phyloP scores from a whole-genome alignment of 2,888 invertebrate genomes.

The Phorcus lineatus region DNA sequence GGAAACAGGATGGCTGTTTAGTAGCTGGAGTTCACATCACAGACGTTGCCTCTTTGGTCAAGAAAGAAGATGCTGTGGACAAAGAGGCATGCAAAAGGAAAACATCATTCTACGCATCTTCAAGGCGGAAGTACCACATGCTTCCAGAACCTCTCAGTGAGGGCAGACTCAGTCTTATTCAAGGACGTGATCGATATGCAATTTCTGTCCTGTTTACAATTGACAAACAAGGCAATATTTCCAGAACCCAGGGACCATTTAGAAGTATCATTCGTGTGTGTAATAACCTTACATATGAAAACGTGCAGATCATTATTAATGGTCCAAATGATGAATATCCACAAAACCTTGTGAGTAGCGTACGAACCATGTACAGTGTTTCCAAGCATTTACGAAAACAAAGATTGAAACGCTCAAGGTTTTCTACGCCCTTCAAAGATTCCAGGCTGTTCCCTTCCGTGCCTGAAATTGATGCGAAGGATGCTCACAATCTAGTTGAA shows the following conservation, averaged over 20 bases:
- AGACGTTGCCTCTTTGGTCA: constrained; percentile 48
- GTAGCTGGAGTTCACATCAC: constrained; percentile 56
- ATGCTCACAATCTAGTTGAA: constrained; percentile 46
- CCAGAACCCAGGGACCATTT: constrained; percentile 12
- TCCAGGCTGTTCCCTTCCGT: constrained; percentile 27
- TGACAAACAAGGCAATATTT: constrained; percentile 35
- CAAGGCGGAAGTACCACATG: constrained; percentile 44
- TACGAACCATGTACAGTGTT: constrained; percentile 34
- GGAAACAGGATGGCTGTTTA: constrained; percentile 27
- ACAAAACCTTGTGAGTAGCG: not conserved
- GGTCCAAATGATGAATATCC: not conserved
- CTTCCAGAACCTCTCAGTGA: constrained; percentile 56
- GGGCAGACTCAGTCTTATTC: constrained; percentile 50
- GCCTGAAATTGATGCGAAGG: not conserved
- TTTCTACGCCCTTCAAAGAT: constrained; percentile 37
- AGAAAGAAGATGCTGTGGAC: constrained; percentile 46
- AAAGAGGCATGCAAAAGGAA: constrained; percentile 47
- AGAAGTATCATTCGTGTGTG: constrained; percentile 34
- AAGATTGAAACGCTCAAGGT: constrained; percentile 34
- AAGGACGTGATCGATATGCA: constrained; percentile 44
- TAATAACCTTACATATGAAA: constrained; percentile 45
- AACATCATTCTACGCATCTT: constrained; percentile 46
- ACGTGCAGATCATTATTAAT: constrained; percentile 50
- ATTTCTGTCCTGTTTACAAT: constrained; percentile 54
- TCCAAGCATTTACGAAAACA: constrained; percentile 33